Evolutionary conservation across 2,888 invertebrate genomes (phyloP).

Genomic region (Malthinus flaveolus): DNA sequence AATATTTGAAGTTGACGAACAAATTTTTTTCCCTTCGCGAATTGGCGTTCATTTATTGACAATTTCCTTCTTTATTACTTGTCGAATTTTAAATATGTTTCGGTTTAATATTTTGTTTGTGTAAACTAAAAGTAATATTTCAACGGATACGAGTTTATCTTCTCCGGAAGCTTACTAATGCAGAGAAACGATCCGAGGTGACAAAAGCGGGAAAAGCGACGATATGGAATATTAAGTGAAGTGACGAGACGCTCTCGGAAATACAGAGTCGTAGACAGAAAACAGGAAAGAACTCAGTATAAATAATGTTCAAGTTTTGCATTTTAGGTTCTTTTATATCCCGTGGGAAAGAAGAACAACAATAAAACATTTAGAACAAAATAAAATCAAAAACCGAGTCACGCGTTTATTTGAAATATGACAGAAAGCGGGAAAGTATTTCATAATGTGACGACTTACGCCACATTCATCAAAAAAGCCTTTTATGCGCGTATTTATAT

Average conservation of each 20-base stretch:
- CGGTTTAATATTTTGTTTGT: conserved; percentile 23
- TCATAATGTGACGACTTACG: conserved; percentile 48
- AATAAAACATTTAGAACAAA: conserved; percentile 37
- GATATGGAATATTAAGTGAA: conserved; percentile 43
- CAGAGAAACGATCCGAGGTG: conserved; percentile 41
- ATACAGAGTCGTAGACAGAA: conserved; percentile 35
- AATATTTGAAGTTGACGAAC: conserved; percentile 38
- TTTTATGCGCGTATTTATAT: conserved; percentile 35
- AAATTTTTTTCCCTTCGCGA: conserved; percentile 26
- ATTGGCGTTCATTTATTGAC: conserved; percentile 41
- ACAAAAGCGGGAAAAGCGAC: conserved; percentile 41
- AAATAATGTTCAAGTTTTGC: conserved; percentile 41
- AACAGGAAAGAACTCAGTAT: conserved; percentile 33
- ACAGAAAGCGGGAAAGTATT: conserved; percentile 42
- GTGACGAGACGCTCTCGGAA: conserved; percentile 36
- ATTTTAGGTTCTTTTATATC: conserved; percentile 33
- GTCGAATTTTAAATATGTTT: conserved; percentile 19
- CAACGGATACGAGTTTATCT: conserved; percentile 35
- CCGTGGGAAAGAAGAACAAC: conserved; percentile 33
- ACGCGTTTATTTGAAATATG: conserved; percentile 44
- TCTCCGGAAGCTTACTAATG: conserved; percentile 37
- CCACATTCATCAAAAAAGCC: conserved; percentile 44
- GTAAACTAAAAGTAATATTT: conserved; percentile 24
- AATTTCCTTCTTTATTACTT: conserved; percentile 36
- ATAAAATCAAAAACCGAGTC: conserved; percentile 43